Conservation (phyloP, 1,140 invertebrate species). For the Coenobita brevimanus region DNA sequence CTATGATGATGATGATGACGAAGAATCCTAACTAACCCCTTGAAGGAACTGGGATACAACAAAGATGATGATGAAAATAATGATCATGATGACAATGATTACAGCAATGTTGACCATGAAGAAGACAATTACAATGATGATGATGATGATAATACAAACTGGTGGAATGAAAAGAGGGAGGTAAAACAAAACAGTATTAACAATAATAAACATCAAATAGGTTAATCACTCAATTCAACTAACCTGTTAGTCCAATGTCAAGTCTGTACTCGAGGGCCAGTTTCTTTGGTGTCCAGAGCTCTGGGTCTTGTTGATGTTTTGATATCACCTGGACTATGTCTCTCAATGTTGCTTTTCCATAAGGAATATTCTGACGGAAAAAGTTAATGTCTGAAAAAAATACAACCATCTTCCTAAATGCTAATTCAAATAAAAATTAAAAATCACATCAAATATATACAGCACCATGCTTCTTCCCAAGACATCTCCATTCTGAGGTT, state of each 20-base stretch:
- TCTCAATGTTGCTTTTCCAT: conserved; percentile 45
- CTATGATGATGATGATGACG: too few species aligned
- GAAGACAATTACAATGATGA: too few species aligned
- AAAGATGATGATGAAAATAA: too few species aligned
- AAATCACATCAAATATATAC: neutral
- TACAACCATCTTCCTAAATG: neutral
- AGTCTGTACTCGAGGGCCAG: conserved; percentile 29
- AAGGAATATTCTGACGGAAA: conserved; percentile 32
- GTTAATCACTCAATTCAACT: neutral
- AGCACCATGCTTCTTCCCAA: neutral
- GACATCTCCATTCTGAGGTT: too few species aligned
- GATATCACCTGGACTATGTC: conserved; percentile 20
- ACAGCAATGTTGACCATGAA: too few species aligned
- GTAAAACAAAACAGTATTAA: too few species aligned
- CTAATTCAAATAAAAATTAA: neutral
- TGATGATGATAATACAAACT: too few species aligned
- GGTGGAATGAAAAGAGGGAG: too few species aligned
- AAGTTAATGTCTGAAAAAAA: neutral
- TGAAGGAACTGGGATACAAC: too few species aligned
- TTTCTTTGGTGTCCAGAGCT: conserved; percentile 43
- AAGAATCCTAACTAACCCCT: too few species aligned
- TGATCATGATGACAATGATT: too few species aligned
- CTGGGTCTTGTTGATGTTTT: conserved; percentile 33
- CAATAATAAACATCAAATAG: too few species aligned
- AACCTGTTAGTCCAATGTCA: conserved; percentile 40